These are phyloP conservation scores for Rhynchopsitta pachyrhyncha DNA, from an alignment of 2,113 vertebrate species.

Conservation along the genomic window DNA sequence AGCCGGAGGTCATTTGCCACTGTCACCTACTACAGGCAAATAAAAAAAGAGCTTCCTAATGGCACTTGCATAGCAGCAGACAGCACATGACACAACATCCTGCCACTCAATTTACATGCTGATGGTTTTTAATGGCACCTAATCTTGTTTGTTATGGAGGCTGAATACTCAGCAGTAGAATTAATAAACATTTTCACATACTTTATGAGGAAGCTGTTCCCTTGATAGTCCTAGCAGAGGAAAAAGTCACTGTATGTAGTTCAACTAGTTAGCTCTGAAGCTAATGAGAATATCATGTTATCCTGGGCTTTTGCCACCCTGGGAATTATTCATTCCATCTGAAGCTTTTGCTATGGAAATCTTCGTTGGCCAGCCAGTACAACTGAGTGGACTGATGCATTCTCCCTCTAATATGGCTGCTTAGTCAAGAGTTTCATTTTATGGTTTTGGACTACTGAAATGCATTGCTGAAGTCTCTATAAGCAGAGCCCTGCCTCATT, in stretches of 20 bases:
- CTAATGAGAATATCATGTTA: not conserved
- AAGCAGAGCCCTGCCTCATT: not conserved
- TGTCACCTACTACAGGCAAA: not conserved
- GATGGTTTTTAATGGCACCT: not conserved
- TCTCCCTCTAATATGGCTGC: not conserved
- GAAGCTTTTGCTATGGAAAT: not conserved
- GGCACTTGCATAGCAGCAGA: not conserved
- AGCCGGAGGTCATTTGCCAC: not conserved
- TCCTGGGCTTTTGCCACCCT: not conserved
- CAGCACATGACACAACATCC: not conserved
- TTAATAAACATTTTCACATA: not conserved
- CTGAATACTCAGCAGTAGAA: not conserved
- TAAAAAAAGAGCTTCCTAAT: not conserved
- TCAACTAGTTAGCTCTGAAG: not conserved
- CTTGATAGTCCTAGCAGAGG: not conserved
- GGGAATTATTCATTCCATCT: not conserved
- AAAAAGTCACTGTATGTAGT: not conserved
- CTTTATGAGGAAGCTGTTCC: not conserved
- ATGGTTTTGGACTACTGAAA: not conserved
- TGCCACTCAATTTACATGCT: not conserved
- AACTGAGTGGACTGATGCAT: not conserved
- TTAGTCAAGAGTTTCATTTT: not conserved
- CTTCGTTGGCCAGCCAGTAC: not conserved
- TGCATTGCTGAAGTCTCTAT: not conserved
- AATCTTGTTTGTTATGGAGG: not conserved